phyloP scores from a whole-genome alignment of 2,888 invertebrate genomes.

The Molanna angustata region DNA sequence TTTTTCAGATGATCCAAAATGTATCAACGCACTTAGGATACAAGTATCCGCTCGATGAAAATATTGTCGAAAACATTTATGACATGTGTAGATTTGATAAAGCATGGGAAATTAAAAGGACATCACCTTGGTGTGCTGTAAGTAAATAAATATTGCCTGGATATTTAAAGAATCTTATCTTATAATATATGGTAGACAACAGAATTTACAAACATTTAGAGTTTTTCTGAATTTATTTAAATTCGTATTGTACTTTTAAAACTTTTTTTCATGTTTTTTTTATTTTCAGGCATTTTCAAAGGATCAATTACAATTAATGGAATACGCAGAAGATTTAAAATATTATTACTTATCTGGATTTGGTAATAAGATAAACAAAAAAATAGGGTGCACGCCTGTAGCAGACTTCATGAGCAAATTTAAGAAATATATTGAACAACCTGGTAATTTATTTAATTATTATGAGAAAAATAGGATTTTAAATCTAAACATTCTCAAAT shows the following conservation, averaged over 20 bases:
- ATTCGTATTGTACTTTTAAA: too few species aligned
- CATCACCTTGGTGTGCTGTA: constrained; percentile 76
- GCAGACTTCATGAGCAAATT: constrained; percentile 72
- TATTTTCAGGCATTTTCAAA: constrained; percentile 60
- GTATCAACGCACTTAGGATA: constrained; percentile 66
- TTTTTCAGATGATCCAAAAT: constrained; percentile 44
- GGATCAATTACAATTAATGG: constrained; percentile 68
- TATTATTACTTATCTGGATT: constrained; percentile 74
- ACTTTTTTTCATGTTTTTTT: too few species aligned
- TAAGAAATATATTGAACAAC: constrained; percentile 53
- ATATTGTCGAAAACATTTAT: constrained; percentile 63
- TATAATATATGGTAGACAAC: too few species aligned
- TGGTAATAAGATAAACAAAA: constrained; percentile 62
- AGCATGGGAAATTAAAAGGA: constrained; percentile 65
- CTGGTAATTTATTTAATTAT: too few species aligned
- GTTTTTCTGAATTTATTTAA: too few species aligned
- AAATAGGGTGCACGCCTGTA: constrained; percentile 68
- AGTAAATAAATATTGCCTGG: too few species aligned
- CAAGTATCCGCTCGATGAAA: constrained; percentile 53
- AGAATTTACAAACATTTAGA: too few species aligned
- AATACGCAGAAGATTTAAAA: constrained; percentile 74
- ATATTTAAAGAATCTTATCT: too few species aligned
- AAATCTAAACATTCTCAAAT: too few species aligned
- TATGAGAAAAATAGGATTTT: too few species aligned
- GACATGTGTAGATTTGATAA: constrained; percentile 80